Evolutionary conservation across 2,888 invertebrate genomes (phyloP).

Genomic region (Clitarchus hookeri): DNA sequence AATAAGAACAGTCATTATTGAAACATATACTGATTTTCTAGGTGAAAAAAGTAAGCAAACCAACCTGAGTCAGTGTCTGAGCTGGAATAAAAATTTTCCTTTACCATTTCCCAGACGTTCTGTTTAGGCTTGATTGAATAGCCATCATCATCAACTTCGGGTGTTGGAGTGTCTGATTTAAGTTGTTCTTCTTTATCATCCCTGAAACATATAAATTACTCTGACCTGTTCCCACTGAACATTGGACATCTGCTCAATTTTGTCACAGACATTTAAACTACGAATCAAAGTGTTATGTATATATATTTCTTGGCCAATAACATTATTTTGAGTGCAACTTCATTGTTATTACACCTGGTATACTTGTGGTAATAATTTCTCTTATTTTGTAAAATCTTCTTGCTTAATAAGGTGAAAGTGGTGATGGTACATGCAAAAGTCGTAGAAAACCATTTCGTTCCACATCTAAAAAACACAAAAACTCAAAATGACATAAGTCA

Average conservation of each 20-base stretch:
- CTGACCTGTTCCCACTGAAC: neutral
- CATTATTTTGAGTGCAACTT: too few species aligned
- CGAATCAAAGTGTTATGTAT: too few species aligned
- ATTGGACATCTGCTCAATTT: neutral
- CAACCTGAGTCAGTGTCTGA: slow-evolving; percentile 86
- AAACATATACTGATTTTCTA: neutral
- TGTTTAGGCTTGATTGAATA: slow-evolving; percentile 83
- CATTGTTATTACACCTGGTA: too few species aligned
- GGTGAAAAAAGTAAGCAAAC: neutral
- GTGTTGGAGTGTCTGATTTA: slow-evolving; percentile 61
- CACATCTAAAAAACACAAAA: too few species aligned
- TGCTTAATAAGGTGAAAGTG: too few species aligned
- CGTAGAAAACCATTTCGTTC: too few species aligned
- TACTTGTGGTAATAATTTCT: too few species aligned
- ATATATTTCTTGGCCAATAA: too few species aligned
- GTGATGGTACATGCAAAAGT: too few species aligned
- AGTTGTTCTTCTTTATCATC: slow-evolving; percentile 71
- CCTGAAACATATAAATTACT: slow-evolving; percentile 52
- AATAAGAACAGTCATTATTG: neutral
- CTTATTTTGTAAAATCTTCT: too few species aligned
- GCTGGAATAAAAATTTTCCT: slow-evolving; percentile 86
- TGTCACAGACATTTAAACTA: too few species aligned
- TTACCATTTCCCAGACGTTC: slow-evolving; percentile 73
- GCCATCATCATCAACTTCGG: slow-evolving; percentile 92
- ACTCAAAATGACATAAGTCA: too few species aligned